A percentile compares a stretch with the other conserved stretches of the same genome.
Conservation (phyloP, 2,113 vertebrate genomes). For the Notarius lentiginosus region DNA sequence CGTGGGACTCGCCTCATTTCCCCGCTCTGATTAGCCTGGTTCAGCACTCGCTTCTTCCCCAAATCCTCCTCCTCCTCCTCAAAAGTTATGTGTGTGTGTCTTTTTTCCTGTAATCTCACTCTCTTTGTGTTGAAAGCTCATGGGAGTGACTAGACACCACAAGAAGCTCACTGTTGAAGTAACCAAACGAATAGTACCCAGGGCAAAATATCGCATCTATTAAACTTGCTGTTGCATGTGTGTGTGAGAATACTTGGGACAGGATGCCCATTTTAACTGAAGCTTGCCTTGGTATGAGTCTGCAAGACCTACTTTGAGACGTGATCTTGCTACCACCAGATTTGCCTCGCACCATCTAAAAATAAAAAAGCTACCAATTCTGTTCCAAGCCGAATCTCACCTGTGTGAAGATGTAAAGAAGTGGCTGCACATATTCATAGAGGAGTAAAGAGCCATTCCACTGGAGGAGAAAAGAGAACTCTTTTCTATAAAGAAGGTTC, state of each 20-base stretch:
- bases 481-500: slow-evolving; percentile 53
- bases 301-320: slow-evolving; percentile 8
- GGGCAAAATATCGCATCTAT: slow-evolving; percentile 9
- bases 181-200: background rate
- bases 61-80: slow-evolving; percentile 25
- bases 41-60: slow-evolving; percentile 30
- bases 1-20: slow-evolving; percentile 74
- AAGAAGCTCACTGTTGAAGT: background rate
- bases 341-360: background rate
- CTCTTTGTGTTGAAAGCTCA: slow-evolving; percentile 5
- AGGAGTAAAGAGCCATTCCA: background rate
- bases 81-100: slow-evolving; percentile 1
- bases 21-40: slow-evolving; percentile 71
- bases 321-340: slow-evolving; percentile 1
- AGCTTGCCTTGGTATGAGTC: background rate
- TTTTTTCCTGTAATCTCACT: background rate
- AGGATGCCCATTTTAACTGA: slow-evolving; percentile 20
- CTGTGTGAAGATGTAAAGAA: background rate
- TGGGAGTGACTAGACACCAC: slow-evolving; percentile 6
- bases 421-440: background rate
- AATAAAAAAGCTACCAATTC: slow-evolving; percentile 4
- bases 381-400: background rate
- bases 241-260: slow-evolving; percentile 18
- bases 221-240: slow-evolving; percentile 1
- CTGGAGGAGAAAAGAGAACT: background rate